phyloP scores from a whole-genome alignment of 1,140 invertebrate genomes.

The Drosophila santomea region DNA sequence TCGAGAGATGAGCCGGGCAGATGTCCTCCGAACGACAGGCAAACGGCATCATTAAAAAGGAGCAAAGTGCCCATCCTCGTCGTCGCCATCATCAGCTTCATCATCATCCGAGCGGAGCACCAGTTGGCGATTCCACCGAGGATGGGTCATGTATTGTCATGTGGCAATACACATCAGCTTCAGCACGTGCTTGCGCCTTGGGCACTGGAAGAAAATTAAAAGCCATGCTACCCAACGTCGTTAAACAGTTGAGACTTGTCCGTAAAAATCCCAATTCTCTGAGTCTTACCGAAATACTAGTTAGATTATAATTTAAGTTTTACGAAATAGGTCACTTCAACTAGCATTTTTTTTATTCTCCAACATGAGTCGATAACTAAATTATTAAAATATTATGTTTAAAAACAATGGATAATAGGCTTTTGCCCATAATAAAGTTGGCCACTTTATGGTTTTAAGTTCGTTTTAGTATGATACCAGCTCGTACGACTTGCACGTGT shows the following conservation, averaged over 20 bases:
- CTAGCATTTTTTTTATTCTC: too few relatives aligned
- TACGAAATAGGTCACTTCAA: too few relatives aligned
- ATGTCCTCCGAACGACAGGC: conserved; percentile 54
- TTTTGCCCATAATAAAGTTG: too few relatives aligned
- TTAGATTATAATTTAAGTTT: too few relatives aligned
- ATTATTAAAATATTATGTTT: not conserved
- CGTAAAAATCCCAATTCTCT: too few relatives aligned
- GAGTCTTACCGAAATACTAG: too few relatives aligned
- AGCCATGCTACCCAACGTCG: not conserved
- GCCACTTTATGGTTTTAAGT: not conserved
- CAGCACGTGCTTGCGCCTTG: conserved; percentile 58
- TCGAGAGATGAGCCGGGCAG: conserved; percentile 43
- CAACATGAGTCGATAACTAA: too few relatives aligned
- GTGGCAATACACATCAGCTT: conserved; percentile 64
- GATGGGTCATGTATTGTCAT: conserved; percentile 29
- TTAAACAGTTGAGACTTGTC: not conserved
- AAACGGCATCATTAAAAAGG: conserved; percentile 81
- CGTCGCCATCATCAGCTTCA: conserved; percentile 58
- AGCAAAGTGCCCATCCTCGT: conserved; percentile 71
- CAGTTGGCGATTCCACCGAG: conserved; percentile 39
- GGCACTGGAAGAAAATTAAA: conserved; percentile 46
- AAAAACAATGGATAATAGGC: not conserved
- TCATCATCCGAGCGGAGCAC: conserved; percentile 32
- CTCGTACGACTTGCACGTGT: not conserved
- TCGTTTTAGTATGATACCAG: conserved; percentile 2